A percentile compares a stretch with the other conserved stretches of the same genome.
Conservation (phyloP, 2,113 vertebrate genomes). For the Stigmatopora argus region DNA sequence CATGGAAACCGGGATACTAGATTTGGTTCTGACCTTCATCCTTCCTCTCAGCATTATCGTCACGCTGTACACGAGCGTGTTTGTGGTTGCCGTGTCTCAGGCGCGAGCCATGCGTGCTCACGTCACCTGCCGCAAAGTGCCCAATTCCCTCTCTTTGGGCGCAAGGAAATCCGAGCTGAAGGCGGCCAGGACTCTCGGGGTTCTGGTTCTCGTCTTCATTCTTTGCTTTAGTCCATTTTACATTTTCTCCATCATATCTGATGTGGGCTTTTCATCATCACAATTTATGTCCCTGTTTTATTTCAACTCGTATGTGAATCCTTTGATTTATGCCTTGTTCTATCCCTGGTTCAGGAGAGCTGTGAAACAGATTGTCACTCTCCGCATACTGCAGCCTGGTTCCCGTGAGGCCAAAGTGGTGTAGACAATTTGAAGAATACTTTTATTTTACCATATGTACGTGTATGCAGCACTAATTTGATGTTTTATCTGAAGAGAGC, state of each 20-base stretch:
- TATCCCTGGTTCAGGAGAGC: conserved; percentile 61
- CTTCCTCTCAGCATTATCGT: conserved; percentile 43
- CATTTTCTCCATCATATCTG: conserved; percentile 25
- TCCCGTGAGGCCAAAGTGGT: conserved; percentile 28
- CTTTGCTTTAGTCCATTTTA: conserved; percentile 43
- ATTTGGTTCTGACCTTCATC: conserved; percentile 47
- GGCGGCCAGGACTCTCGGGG: conserved; percentile 16
- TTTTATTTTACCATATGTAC: not conserved
- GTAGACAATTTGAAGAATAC: not conserved
- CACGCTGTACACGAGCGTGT: conserved; percentile 45
- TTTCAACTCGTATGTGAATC: conserved; percentile 54
- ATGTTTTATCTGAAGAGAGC: too few relatives aligned
- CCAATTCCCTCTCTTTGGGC: rapidly evolving
- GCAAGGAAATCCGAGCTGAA: not conserved
- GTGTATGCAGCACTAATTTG: not conserved
- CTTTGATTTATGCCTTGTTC: conserved; percentile 56
- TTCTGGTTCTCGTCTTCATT: conserved; percentile 48
- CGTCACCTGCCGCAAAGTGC: not conserved
- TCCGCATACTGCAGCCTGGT: conserved; percentile 29
- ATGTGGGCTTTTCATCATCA: conserved; percentile 20
- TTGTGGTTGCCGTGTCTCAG: conserved; percentile 48
- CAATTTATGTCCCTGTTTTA: conserved; percentile 24
- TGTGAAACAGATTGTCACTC: conserved; percentile 45
- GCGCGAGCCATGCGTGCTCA: conserved; percentile 38
- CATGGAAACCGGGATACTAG: conserved; percentile 19